phyloP scores from a whole-genome alignment of 2,888 invertebrate genomes.

The Diaperis boleti region DNA sequence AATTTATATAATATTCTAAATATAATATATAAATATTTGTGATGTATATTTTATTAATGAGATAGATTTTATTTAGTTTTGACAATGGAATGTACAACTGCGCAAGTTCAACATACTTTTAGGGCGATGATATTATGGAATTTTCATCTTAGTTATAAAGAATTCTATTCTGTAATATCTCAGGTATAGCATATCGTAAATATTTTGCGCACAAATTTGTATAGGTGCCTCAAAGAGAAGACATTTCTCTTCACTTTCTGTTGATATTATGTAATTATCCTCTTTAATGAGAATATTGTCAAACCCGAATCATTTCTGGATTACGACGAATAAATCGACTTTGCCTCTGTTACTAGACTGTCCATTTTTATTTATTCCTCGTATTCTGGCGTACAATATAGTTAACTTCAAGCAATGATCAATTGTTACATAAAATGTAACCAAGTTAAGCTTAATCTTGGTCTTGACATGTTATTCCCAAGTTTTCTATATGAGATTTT shows the following conservation, averaged over 20 bases:
- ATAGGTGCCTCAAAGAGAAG: conserved; percentile 45
- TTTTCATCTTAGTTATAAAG: conserved; percentile 11
- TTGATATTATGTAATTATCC: conserved; percentile 47
- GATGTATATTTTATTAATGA: conserved; percentile 37
- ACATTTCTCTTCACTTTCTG: conserved; percentile 31
- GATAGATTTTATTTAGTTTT: conserved; percentile 26
- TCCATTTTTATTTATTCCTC: conserved; percentile 25
- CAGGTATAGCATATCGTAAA: conserved; percentile 49
- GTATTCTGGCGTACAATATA: conserved; percentile 28
- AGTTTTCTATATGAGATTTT: conserved; percentile 54
- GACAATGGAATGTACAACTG: conserved; percentile 32
- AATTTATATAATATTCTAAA: conserved; percentile 34
- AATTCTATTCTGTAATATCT: conserved; percentile 43
- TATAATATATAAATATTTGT: conserved; percentile 30
- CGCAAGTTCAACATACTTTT: conserved; percentile 21
- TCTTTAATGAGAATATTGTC: conserved; percentile 48
- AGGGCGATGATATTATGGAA: conserved; percentile 22
- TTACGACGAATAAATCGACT: conserved; percentile 30
- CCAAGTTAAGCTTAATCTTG: conserved; percentile 44
- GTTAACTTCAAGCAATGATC: conserved; percentile 35
- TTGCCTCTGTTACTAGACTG: background rate
- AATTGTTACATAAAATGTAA: conserved; percentile 25
- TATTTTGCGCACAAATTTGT: conserved; percentile 46
- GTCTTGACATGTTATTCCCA: conserved; percentile 48
- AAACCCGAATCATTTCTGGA: conserved; percentile 7